Evolutionary conservation across 2,797 vertebrate species (phyloP), one percentile per base, ranked within the genome.

Genomic region (Peromyscus nudipes): DNA sequence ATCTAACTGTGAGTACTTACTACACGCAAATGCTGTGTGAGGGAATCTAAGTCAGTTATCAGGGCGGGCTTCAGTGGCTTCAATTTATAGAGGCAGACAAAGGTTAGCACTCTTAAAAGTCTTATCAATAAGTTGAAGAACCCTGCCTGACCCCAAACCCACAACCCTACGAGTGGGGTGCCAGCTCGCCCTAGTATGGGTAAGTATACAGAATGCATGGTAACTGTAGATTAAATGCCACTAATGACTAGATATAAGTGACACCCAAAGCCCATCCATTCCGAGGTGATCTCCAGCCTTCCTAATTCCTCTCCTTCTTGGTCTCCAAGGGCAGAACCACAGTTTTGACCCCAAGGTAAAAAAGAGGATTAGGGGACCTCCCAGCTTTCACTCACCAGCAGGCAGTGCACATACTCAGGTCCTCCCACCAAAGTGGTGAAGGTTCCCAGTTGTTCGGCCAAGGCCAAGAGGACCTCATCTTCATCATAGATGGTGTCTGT

Each of bases 401-500:
- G 96, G 87, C 98, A 99, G 86, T 99, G 98, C 17, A 98, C 98
- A 1, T 97, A 98, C 84, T 98, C 98, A 0, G 98, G 98, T 10
- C 98, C 98, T n/a, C 98, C 98, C 1, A 99, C 98, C 93, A 99
- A 95, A 7, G 98, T 95, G 3, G 98, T 99, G 88, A 99, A 99
- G 62, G 98, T 98, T n/a, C 98, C 98, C 94, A 99, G 96, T 92
- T 99, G 98, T 75, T 99, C 98, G 0, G 98, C 98, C 98, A 99
- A 91, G 6, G 98, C 98, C 95, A 99, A 69, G n/a, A 99, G 98
- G 71, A 99, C 98, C 90, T 99, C 98, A 19, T 99, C 98, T 52
- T 99, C 98, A 90, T 99, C 98, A 6, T 99, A 99, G 94, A 99
- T 99, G n/a, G 98, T 99, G 12, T 99, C 98, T 98, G 95, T 0